Evolutionary conservation across 2,888 invertebrate species (phyloP).

Genomic region (Ochropleura leucogaster): DNA sequence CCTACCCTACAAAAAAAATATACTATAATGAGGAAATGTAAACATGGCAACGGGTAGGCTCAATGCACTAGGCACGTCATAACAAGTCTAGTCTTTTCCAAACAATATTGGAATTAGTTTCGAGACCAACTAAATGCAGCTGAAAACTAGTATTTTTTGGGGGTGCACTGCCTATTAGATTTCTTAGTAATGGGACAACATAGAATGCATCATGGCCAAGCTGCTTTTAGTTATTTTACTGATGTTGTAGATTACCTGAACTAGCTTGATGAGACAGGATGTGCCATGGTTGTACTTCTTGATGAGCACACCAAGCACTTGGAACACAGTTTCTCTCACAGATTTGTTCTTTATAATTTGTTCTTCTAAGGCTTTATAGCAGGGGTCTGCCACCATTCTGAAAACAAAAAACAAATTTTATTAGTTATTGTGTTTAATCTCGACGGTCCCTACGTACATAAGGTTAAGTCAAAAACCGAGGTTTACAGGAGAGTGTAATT

Average conservation of each 20-base stretch:
- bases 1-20: too few species aligned
- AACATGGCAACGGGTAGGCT: too few species aligned
- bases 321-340: slow-evolving; percentile 93
- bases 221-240: too few species aligned
- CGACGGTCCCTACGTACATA: too few species aligned
- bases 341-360: slow-evolving; percentile 92
- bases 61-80: neutral
- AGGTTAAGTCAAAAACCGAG: too few species aligned
- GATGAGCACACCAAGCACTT: slow-evolving; percentile 95
- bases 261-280: slow-evolving; percentile 93
- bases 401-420: slow-evolving; percentile 63
- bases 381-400: slow-evolving; percentile 93
- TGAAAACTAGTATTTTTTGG: neutral
- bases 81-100: neutral
- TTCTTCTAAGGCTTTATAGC: slow-evolving; percentile 93
- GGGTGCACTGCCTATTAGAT: neutral
- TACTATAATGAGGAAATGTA: too few species aligned
- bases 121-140: neutral
- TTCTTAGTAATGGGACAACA: too few species aligned
- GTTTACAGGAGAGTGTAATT: too few species aligned
- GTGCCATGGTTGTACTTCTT: slow-evolving; percentile 96
- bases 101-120: neutral
- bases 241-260: slow-evolving; percentile 83
- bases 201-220: too few species aligned
- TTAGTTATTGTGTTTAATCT: neutral